These are phyloP conservation scores for Heliconius hermathena DNA, from an alignment of 1,140 invertebrate species.

Conservation along the genomic window DNA sequence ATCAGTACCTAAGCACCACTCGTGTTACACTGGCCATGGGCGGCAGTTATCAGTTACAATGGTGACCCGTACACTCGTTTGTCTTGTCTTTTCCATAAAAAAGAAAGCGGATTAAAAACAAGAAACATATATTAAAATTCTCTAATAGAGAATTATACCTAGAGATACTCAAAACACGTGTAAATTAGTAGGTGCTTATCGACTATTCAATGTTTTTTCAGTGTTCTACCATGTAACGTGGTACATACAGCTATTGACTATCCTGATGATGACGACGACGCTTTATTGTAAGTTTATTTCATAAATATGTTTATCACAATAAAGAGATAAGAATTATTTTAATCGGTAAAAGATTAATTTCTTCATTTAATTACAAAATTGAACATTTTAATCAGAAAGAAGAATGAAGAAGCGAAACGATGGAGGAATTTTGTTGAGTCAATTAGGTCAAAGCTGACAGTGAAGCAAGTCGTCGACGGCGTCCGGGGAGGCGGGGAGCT, in stretches of 20 bases:
- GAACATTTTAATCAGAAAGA: conserved; percentile 50
- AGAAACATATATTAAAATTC: no score
- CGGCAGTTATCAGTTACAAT: no score
- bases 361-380: not conserved
- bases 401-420: conserved; percentile 82
- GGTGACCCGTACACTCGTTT: no score
- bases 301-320: not conserved
- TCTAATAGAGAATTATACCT: no score
- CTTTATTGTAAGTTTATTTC: conserved; percentile 61
- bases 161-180: not conserved
- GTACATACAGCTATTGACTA: conserved; percentile 79
- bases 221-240: conserved; percentile 83
- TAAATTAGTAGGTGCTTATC: not conserved
- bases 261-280: conserved; percentile 75
- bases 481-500: conserved; percentile 89
- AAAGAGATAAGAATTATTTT: not conserved
- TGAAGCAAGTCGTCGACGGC: conserved; percentile 92
- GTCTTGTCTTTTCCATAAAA: no score
- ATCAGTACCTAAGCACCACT: no score
- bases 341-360: not conserved
- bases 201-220: conserved; percentile 52
- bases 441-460: conserved; percentile 90
- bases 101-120: no score
- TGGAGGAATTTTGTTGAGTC: conserved; percentile 88
- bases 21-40: no score